These are phyloP conservation scores for Sympetrum striolatum DNA, from an alignment of 2,888 invertebrate genomes.

Conservation along the genomic window DNA sequence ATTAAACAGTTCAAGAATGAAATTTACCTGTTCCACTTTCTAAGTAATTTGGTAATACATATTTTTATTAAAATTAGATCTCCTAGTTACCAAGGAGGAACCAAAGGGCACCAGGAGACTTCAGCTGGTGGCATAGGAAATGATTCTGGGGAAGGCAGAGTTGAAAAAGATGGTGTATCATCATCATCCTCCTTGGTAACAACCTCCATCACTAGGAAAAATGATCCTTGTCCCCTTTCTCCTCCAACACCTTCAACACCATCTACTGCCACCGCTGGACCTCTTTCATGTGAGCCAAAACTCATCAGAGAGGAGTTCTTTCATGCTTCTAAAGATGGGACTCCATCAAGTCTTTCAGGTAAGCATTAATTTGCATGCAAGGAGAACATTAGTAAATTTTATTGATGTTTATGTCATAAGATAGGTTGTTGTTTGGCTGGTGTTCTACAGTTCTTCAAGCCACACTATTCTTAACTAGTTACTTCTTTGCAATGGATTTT, in stretches of 20 bases:
- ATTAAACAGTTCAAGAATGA: too few species aligned
- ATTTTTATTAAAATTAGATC: constrained; percentile 59
- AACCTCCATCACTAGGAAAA: constrained; percentile 47
- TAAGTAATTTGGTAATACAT: too few species aligned
- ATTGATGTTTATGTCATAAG: too few species aligned
- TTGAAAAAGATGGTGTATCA: constrained; percentile 55
- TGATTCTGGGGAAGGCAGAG: constrained; percentile 47
- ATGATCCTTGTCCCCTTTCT: constrained; percentile 57
- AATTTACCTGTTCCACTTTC: too few species aligned
- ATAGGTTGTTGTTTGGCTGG: too few species aligned
- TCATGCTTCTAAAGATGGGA: constrained; percentile 65
- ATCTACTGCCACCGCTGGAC: constrained; percentile 28
- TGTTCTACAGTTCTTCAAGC: too few species aligned
- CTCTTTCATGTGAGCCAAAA: constrained; percentile 53
- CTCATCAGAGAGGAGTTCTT: constrained; percentile 57
- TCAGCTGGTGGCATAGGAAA: constrained; percentile 41
- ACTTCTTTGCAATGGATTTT: too few species aligned
- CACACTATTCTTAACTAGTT: too few species aligned
- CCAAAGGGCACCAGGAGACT: constrained; percentile 59
- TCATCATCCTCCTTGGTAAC: constrained; percentile 9
- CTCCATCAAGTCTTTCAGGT: constrained; percentile 68
- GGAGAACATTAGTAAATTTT: too few species aligned
- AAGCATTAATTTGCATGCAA: constrained; percentile 1
- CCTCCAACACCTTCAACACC: constrained; percentile 50
- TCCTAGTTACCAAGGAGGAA: constrained; percentile 66